Base-by-base conservation (phyloP, 2,888 invertebrate species). In the Pinctada fucata region DNA sequence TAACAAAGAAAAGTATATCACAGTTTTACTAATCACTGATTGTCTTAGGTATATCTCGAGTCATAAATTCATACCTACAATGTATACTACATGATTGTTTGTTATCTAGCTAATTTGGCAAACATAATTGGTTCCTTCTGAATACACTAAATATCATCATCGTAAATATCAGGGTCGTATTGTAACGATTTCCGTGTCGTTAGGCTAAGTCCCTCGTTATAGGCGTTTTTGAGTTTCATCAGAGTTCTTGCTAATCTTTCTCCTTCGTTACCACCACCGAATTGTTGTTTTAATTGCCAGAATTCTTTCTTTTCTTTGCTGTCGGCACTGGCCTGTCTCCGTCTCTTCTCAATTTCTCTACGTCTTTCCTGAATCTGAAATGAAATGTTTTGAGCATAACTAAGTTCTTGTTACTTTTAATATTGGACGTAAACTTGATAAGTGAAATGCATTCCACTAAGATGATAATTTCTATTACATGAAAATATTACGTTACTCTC, bases 191-290 rank as follows among this genome's bases (percentile, higher is more conserved):
- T 66, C 72, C 82, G 72, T 66, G 79, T 79, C 31, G 84, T 71
- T 50, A 87, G 74, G 4, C 82, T 81, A 64, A 85, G 79, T 0
- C 90, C 90, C 79, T 90, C 87, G 72, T 90, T 83, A 72, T 88
- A 89, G 2, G 88, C 89, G 52, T 82, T 73, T 77, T 87, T 86
- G 45, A 90, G 81, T 79, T 87, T 89, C 75, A 82, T 77, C 49
- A 90, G 82, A 31, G 90, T 90, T 78, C 85, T 72, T 10, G 88
- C 89, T 80, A 90, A 85, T 77, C 88, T 82, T 5, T 88, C 88
- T 16, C 88, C 90, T 31, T 88, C 86, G 4, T 86, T 87, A 50
- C 83, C 88, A 3, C 87, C 86, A 8, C 87, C 90, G 81, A 90
- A 90, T 71, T 86, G 85, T 70, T 85, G 83, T 68, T 81, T 82